Evolutionary conservation across 2,797 vertebrate species (phyloP), one percentile per base, ranked within the genome.

Genomic region (Poecile montanus): DNA sequence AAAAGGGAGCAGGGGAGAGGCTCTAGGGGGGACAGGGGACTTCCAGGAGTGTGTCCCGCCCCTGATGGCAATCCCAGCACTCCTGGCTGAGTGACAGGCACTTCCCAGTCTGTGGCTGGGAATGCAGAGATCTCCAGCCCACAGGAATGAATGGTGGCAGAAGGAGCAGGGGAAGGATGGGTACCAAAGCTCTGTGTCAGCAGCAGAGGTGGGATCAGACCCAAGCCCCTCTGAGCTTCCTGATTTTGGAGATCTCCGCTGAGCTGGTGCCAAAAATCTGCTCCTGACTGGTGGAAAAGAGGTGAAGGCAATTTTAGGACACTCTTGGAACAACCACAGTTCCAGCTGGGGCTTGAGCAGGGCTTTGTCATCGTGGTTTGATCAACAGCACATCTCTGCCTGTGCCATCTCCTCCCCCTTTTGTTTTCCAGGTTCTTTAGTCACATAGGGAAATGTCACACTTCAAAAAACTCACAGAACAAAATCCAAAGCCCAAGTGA

Each of bases 381-480:
- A 84, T 50, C 84, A 65, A 38, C 47, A 65, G 61, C 57, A 1
- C 10, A 1, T 29, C 56, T 18, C 89, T 77, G 70, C 66, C 92
- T 85, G 66, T 54, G 85, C 71, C 63, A 36, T 65, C 82, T 92
- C 93, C 91, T 94, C 78, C 75, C 20, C 8, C 6, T 73, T 73
- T 68, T 91, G 89, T 91, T 93, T 93, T 73, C 26, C 51, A 82
- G 71, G 75, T 54, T 92, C 51, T 82, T 87, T 75, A 79, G 58
- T 95, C 74, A 74, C 60, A 22, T 0, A 75, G 63, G 54, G n/a
- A 89, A 93, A 94, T 95, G 89, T 85, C 89, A 74, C 2, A 3
- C 70, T 94, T 50, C 38, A 54, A 89, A 94, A 95, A 77, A 47
- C 40, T 34, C 62, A 16, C n/a, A 58, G 66, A 80, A 86, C 48